These are phyloP conservation scores for Lasaia peninsularis DNA, from an alignment of 1,140 invertebrate species.

Conservation along the genomic window DNA sequence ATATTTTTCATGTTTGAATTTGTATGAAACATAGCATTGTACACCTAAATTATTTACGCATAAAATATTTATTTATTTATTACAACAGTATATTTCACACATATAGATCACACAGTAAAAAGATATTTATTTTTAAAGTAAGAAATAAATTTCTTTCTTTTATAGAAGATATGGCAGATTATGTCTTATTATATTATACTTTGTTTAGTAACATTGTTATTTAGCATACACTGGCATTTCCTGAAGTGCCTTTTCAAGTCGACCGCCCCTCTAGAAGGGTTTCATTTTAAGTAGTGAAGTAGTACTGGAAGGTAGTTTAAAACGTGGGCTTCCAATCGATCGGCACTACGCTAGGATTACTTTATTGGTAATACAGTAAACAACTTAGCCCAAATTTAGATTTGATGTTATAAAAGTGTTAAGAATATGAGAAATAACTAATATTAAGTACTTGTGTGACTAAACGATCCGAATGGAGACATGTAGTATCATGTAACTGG, in stretches of 20 bases:
- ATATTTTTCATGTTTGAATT: constrained; percentile 1
- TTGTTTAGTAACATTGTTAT: not conserved
- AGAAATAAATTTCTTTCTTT: not conserved
- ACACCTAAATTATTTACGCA: not conserved
- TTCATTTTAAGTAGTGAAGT: constrained; percentile 4
- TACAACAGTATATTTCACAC: too few relatives aligned
- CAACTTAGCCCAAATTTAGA: not conserved
- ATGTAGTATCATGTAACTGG: too few relatives aligned
- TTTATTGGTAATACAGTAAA: not conserved
- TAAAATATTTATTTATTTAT: constrained; percentile 2
- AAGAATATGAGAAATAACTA: not conserved
- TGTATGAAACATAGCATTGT: not conserved
- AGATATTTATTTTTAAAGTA: not conserved
- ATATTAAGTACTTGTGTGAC: too few relatives aligned
- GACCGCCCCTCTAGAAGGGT: not conserved
- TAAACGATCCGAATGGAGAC: too few relatives aligned
- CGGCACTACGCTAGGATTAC: not conserved
- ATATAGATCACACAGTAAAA: too few relatives aligned
- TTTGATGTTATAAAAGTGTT: too few relatives aligned
- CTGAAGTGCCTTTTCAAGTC: constrained; percentile 1
- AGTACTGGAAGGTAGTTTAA: constrained; percentile 5
- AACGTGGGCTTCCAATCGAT: constrained; percentile 2
- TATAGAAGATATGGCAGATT: not conserved
- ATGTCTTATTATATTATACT: not conserved
- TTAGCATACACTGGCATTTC: not conserved